Evolutionary conservation across 2,888 invertebrate species (phyloP), one percentile per base, ranked within the genome.

Genomic region (Drosophila nigricruria): DNA sequence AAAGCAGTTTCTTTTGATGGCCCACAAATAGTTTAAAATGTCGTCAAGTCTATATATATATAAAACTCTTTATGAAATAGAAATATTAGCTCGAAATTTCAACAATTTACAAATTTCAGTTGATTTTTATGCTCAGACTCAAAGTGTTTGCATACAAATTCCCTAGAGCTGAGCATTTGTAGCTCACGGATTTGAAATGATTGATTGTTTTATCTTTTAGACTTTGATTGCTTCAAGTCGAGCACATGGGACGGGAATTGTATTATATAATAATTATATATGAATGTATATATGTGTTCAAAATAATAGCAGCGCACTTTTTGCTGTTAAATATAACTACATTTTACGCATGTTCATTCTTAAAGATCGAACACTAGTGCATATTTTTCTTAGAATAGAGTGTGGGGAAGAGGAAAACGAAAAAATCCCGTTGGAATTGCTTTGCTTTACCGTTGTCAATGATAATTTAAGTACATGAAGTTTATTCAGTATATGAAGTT

Each of bases 21-120:
- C 47, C 70, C 57, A 71, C 64, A 78, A 84, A 84, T 87, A 74
- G 83, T 74, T 77, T 81, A 56, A 70, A 69, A 57, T 50, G 70
- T 23, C 30, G 10, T 56, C 42, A 54, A 40, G 40, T 6, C 20
- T n/a, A 23, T 23, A 18, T 32, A 14, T n/a, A 23, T 23, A 18
- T 32, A 14, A 27, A 9, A 25, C 25, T 25, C n/a, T 20, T 5
- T 5, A 34, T 34, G 9, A 16, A 36, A 4, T 40, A 1, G 5
- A 30, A 23, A 20, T 10, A 42, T 56, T 32, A 40, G 40, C 40
- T 16, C 23, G 1, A 23, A 52, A 36, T 45, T 25, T 25, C 25
- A 2, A 4, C 25, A 25, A 25, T 25, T 25, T 27, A 16, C 50
- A 20, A 34, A 34, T 52, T 50, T 20, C 32, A 5, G 10, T n/a